phyloP scores from a whole-genome alignment of 2,888 invertebrate species.

The Cerceris rybyensis region DNA sequence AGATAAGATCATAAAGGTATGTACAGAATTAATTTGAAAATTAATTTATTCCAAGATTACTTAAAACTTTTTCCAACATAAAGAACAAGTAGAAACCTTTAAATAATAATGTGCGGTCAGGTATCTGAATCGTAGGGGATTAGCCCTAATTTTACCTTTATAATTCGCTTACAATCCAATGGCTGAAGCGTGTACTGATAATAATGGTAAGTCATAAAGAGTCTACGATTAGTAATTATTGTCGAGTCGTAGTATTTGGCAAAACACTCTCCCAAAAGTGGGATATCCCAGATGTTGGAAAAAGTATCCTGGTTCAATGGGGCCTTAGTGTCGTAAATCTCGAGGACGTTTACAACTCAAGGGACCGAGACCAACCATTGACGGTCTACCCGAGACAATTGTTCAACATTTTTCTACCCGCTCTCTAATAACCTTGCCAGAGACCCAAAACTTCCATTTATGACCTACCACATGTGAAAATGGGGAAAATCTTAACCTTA shows the following conservation, averaged over 20 bases:
- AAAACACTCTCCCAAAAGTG: no score
- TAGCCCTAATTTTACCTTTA: neutral
- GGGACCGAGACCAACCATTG: neutral
- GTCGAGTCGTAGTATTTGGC: no score
- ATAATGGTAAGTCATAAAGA: no score
- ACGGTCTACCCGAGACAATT: neutral
- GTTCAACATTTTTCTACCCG: neutral
- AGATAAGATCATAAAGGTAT: neutral
- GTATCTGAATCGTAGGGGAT: no score
- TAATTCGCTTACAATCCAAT: neutral
- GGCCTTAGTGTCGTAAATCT: conserved; percentile 17
- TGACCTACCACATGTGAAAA: neutral
- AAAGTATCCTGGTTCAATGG: conserved; percentile 2
- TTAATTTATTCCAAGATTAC: neutral
- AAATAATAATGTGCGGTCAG: no score
- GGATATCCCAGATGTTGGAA: neutral
- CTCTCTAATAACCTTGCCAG: conserved; percentile 1
- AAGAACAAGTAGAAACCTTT: no score
- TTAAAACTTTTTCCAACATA: neutral
- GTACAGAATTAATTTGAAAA: neutral
- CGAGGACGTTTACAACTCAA: conserved; percentile 6
- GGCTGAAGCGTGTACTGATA: no score
- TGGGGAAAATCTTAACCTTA: neutral
- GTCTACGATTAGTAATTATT: no score
- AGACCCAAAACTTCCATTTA: neutral